A percentile compares a stretch with the other conserved stretches of the same genome.
phyloP scores from a whole-genome alignment of 30 jellyfish, hydroid and myxozoan species.

The Hydractinia symbiolongicarpus region DNA sequence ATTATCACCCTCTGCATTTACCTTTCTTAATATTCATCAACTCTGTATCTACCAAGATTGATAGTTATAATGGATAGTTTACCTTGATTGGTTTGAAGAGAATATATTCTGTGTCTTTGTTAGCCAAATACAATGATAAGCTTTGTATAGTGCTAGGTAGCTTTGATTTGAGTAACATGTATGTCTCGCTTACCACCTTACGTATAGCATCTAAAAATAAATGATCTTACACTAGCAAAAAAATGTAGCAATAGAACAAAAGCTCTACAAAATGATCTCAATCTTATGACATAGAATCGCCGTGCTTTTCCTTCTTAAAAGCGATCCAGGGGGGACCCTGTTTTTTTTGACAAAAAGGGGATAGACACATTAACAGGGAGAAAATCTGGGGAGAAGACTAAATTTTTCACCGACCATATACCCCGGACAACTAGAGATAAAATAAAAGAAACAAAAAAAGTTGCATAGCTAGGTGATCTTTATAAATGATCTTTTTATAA shows the following conservation, averaged over 20 bases:
- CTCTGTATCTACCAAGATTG: too few species aligned
- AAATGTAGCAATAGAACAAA: neutral
- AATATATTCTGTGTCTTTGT: constrained; percentile 91
- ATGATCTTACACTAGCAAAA: neutral
- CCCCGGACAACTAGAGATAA: neutral
- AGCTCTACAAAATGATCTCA: too few species aligned
- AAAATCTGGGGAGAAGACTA: too few species aligned
- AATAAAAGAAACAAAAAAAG: neutral
- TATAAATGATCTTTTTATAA: too few species aligned
- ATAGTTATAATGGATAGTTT: too few species aligned
- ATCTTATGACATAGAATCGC: too few species aligned
- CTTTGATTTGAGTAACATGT: constrained; percentile 87
- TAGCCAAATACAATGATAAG: constrained; percentile 78
- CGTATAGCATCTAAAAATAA: constrained; percentile 63
- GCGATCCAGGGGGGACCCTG: neutral
- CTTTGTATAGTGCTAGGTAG: constrained; percentile 86
- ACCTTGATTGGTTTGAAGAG: constrained; percentile 90
- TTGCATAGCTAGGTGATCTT: neutral
- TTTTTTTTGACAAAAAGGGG: neutral
- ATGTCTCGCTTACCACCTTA: constrained; percentile 87
- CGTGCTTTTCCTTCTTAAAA: too few species aligned
- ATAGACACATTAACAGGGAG: too few species aligned
- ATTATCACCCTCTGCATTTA: too few species aligned
- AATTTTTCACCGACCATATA: neutral
- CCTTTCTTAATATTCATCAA: too few species aligned